A percentile compares a stretch with the other conserved stretches of the same genome.
phyloP scores from a whole-genome alignment of 1,140 invertebrate species.

The Hylaeus anthracinus region DNA sequence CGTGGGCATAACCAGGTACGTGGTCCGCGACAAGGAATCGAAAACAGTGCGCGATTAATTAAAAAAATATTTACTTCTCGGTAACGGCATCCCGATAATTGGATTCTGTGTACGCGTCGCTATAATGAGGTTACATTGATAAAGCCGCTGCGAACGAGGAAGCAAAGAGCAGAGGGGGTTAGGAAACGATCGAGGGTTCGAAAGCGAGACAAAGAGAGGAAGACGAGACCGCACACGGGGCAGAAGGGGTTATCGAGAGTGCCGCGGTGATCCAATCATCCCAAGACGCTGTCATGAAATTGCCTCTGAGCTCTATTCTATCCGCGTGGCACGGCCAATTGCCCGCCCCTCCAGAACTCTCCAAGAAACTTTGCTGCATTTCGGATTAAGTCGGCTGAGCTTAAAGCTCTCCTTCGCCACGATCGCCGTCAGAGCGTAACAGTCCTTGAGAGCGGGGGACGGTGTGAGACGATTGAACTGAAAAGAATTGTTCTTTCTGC shows the following conservation, averaged over 20 bases:
- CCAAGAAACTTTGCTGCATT: conserved; percentile 72
- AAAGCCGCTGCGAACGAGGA: conserved; percentile 44
- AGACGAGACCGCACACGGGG: conserved; percentile 37
- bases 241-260: conserved; percentile 70
- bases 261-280: conserved; percentile 77
- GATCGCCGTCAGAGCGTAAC: conserved; percentile 57
- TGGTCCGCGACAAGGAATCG: conserved; percentile 24
- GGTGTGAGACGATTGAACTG: conserved; percentile 50
- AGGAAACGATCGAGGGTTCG: neutral
- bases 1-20: neutral
- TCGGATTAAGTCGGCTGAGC: conserved; percentile 66
- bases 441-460: conserved; percentile 36
- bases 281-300: conserved; percentile 76
- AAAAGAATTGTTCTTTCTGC: conserved; percentile 61
- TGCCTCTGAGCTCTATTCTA: conserved; percentile 73
- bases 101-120: conserved; percentile 56
- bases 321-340: conserved; percentile 73
- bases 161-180: conserved; percentile 21
- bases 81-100: conserved; percentile 66
- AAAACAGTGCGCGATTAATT: conserved; percentile 59
- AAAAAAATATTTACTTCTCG: conserved; percentile 60
- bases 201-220: neutral
- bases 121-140: conserved; percentile 73
- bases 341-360: conserved; percentile 62
- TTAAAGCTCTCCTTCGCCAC: conserved; percentile 54